A percentile compares a stretch with the other conserved stretches of the same genome.
These are phyloP conservation scores for Lordiphosa fenestrarum DNA, from an alignment of 2,888 invertebrate genomes.

Conservation along the genomic window DNA sequence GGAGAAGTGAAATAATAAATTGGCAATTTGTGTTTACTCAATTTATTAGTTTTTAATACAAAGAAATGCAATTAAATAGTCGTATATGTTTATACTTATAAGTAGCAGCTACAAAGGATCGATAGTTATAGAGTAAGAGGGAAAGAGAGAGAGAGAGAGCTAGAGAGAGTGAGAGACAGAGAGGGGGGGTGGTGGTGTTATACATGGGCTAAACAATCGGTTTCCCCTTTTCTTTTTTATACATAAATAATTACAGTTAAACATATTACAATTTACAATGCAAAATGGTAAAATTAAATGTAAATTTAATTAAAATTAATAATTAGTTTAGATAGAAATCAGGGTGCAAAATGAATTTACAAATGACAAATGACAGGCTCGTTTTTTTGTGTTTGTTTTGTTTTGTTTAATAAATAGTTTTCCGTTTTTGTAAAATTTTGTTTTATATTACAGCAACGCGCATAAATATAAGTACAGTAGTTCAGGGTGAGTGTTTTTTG, in stretches of 20 bases:
- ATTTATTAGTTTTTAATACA: slow-evolving; percentile 58
- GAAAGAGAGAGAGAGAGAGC: slow-evolving; percentile 19
- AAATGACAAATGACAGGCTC: slow-evolving; percentile 63
- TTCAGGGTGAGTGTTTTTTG: slow-evolving; percentile 42
- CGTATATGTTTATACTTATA: slow-evolving; percentile 39
- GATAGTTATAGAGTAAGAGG: slow-evolving; percentile 21
- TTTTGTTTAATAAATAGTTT: slow-evolving; percentile 50
- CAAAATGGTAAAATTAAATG: slow-evolving; percentile 55
- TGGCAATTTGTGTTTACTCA: slow-evolving; percentile 37
- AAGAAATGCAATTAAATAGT: slow-evolving; percentile 64
- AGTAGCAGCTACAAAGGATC: slow-evolving; percentile 22
- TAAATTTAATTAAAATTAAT: slow-evolving; percentile 45
- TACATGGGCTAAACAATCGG: slow-evolving; percentile 29
- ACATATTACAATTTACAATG: slow-evolving; percentile 69
- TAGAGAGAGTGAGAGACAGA: slow-evolving; percentile 5
- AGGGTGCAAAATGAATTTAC: slow-evolving; percentile 63
- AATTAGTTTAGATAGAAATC: slow-evolving; percentile 36
- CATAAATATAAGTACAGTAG: slow-evolving; percentile 65
- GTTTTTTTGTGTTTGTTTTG: slow-evolving; percentile 8
- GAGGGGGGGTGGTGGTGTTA: slow-evolving; percentile 20
- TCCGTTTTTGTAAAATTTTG: slow-evolving; percentile 43
- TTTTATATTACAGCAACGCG: slow-evolving; percentile 68
- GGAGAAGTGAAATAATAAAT: slow-evolving; percentile 21
- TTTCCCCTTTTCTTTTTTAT: slow-evolving; percentile 41
- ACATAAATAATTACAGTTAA: slow-evolving; percentile 71